phyloP scores from a whole-genome alignment of 2,888 invertebrate species.

The Eremobia ochroleuca region DNA sequence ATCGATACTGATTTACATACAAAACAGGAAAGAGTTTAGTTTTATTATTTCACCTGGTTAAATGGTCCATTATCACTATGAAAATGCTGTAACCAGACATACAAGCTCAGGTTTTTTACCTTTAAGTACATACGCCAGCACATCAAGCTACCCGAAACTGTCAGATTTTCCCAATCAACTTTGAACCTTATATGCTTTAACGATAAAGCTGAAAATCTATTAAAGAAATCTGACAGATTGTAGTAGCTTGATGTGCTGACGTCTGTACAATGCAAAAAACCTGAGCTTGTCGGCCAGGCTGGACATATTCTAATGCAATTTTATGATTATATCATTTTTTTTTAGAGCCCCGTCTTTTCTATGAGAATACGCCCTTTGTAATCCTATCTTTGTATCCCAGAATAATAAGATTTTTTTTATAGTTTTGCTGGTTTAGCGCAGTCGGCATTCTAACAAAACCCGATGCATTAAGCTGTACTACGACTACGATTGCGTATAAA shows the following conservation, averaged over 20 bases:
- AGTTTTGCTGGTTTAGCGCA: background rate
- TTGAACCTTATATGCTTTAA: too few species aligned
- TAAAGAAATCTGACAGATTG: too few species aligned
- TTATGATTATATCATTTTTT: background rate
- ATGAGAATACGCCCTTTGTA: background rate
- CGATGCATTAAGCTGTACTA: background rate
- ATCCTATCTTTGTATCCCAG: background rate
- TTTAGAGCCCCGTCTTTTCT: too few species aligned
- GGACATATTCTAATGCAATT: background rate
- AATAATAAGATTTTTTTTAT: background rate
- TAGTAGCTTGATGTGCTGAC: too few species aligned
- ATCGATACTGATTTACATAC: background rate
- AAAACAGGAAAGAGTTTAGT: slow-evolving; percentile 14
- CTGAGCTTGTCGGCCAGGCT: background rate
- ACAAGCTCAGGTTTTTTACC: background rate
- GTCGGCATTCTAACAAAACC: slow-evolving; percentile 3
- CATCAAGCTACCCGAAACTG: too few species aligned
- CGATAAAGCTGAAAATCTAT: too few species aligned
- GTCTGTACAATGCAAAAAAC: too few species aligned
- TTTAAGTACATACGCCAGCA: too few species aligned
- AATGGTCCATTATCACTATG: background rate
- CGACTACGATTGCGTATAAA: slow-evolving; percentile 12
- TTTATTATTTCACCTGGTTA: background rate
- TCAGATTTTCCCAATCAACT: too few species aligned
- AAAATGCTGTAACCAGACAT: background rate